Evolutionary conservation across 2,797 vertebrate species (phyloP).

Genomic region (Melanotaenia boesemani): DNA sequence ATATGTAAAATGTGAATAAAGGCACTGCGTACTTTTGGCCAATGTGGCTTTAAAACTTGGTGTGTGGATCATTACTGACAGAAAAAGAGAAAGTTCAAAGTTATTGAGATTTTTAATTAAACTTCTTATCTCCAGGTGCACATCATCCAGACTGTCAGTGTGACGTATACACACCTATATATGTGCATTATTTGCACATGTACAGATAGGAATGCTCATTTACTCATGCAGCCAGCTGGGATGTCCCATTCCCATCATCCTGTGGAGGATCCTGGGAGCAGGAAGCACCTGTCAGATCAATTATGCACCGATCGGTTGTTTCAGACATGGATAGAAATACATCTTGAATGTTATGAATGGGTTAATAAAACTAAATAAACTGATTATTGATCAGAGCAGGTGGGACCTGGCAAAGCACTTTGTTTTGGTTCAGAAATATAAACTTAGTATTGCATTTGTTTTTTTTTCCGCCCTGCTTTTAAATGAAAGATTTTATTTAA

Average conservation of each 20-base stretch:
- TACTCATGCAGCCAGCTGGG: slow-evolving; percentile 8
- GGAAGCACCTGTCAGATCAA: slow-evolving; percentile 51
- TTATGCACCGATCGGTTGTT: slow-evolving; percentile 35
- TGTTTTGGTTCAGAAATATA: slow-evolving; percentile 61
- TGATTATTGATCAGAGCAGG: slow-evolving; percentile 41
- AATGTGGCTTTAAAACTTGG: too few species aligned
- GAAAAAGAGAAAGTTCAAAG: background rate
- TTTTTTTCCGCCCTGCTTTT: slow-evolving; percentile 36
- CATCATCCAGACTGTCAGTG: background rate
- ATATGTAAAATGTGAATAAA: too few species aligned
- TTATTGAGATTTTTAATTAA: background rate
- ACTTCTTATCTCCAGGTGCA: background rate
- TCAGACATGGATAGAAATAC: slow-evolving; percentile 62
- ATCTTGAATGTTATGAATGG: slow-evolving; percentile 67
- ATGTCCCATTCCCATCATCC: background rate
- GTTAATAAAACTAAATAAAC: slow-evolving; percentile 28
- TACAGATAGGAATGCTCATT: slow-evolving; percentile 5
- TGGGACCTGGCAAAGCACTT: slow-evolving; percentile 26
- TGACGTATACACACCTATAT: background rate
- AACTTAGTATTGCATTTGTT: slow-evolving; percentile 37
- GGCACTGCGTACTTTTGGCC: too few species aligned
- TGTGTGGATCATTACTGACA: too few species aligned
- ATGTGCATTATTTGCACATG: background rate
- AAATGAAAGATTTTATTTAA: slow-evolving; percentile 46
- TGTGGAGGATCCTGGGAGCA: background rate